These are phyloP conservation scores for Lasioglossum leucozonium DNA, from an alignment of 2,888 invertebrate species.

Conservation along the genomic window DNA sequence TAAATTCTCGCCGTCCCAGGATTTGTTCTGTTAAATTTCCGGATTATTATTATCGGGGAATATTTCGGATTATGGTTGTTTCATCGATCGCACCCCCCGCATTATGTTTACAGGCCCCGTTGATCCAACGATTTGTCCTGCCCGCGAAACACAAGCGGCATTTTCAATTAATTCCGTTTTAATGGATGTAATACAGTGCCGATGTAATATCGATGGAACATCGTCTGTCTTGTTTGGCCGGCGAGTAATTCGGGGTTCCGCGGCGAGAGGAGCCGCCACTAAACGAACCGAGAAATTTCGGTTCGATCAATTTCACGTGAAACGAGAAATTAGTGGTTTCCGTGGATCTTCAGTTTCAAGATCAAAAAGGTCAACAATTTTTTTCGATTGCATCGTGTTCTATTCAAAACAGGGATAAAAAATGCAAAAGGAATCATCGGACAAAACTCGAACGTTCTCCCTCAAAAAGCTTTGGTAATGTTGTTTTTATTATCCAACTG, in stretches of 20 bases:
- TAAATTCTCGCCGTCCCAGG: conserved; percentile 49
- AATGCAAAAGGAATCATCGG: no score
- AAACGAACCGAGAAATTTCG: background rate
- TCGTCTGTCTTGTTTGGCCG: conserved; percentile 2
- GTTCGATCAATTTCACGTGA: no score
- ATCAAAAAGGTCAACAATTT: no score
- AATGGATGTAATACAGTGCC: conserved; percentile 44
- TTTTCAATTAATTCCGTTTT: conserved; percentile 67
- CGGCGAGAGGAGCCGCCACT: background rate
- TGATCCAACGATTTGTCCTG: conserved; percentile 53
- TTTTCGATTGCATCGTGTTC: no score
- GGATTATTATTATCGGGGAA: conserved; percentile 70
- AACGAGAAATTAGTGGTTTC: no score
- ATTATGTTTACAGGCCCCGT: conserved; percentile 66
- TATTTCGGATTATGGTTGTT: conserved; percentile 67
- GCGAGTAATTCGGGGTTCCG: background rate
- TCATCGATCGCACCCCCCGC: conserved; percentile 60
- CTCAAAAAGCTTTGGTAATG: no score
- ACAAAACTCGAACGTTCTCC: no score
- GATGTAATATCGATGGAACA: conserved; percentile 13
- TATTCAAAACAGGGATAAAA: no score
- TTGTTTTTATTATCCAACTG: no score
- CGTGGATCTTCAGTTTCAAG: no score
- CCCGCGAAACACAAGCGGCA: conserved; percentile 17
- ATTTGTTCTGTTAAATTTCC: conserved; percentile 69